Base-by-base conservation (phyloP, 2,888 invertebrate genomes). In the Hemistola chrysoprasaria region DNA sequence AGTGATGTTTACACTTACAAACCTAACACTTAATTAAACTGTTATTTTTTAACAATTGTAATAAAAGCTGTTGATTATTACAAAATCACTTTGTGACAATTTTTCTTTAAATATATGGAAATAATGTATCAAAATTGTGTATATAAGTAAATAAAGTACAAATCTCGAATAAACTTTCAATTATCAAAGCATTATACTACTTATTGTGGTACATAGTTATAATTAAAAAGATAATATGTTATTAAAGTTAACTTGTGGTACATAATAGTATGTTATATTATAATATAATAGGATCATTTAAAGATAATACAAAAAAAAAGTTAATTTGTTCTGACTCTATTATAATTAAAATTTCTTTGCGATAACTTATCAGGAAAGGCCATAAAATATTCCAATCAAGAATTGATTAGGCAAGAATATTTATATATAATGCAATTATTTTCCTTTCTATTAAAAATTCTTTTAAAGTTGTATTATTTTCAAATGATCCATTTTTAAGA, bases 1-100 rank as follows among this genome's bases (percentile, higher is more conserved):
- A 81, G 83, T 87, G 80, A 86, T 84, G 80, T 78, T 78, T 73
- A 82, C 82, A 83, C 76, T 78, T 78, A 84, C 68, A 73, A 75
- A 70, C 62, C 78, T 77, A 72, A 67, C 69, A 51, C 44, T 59
- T 56, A 52, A 46, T 45, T 56, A n/a, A n/a, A 50, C 40, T 26
- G 35, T 49, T 38, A 29, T 24, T 57, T 43, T 39, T 46, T 22
- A 25, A 53, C 52, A 56, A 53, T 46, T 27, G 45, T 56, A 65
- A 55, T 40, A 49, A 36, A 40, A 44, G 37, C 38, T 40, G 42
- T 43, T 39, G 26, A 31, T 41, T 47, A 42, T 10, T 36, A 41
- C 51, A 36, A 40, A 63, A 64, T 68, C 71, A 67, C 65, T 69
- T 71, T 71, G 73, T 72, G 71, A 72, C 69, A 56, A 52, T 48